Conservation (phyloP, 1,140 invertebrate species). For the Anastrepha ludens region DNA sequence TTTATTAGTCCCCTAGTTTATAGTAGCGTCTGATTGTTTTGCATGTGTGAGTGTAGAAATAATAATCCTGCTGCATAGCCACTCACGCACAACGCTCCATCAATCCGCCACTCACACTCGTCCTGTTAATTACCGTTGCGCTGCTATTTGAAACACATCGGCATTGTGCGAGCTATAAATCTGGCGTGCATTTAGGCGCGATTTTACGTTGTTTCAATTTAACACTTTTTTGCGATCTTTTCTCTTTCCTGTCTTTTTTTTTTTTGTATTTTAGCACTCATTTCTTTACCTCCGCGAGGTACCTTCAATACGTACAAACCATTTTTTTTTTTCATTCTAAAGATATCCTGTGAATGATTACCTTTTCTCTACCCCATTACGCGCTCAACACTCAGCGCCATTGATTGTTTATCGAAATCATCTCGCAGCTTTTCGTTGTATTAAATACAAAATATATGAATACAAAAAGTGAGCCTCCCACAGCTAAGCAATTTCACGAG, state of each 20-base stretch:
- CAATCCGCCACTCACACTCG: neutral
- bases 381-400: neutral
- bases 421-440: neutral
- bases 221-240: neutral
- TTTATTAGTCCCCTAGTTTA: neutral
- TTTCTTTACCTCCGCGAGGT: neutral
- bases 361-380: neutral
- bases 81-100: neutral
- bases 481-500: neutral
- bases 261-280: neutral
- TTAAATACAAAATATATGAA: neutral
- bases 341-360: neutral
- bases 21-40: neutral
- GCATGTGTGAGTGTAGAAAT: neutral
- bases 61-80: no score
- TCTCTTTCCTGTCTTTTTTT: neutral
- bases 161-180: neutral
- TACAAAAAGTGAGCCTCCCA: neutral
- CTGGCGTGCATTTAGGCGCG: neutral
- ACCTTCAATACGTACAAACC: neutral
- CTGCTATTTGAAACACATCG: neutral
- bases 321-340: neutral
- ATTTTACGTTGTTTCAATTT: neutral
- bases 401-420: constrained; percentile 2
- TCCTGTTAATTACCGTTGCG: neutral